Evolutionary conservation across 1,140 invertebrate species (phyloP).

Genomic region (Plectrocnemia conspersa): DNA sequence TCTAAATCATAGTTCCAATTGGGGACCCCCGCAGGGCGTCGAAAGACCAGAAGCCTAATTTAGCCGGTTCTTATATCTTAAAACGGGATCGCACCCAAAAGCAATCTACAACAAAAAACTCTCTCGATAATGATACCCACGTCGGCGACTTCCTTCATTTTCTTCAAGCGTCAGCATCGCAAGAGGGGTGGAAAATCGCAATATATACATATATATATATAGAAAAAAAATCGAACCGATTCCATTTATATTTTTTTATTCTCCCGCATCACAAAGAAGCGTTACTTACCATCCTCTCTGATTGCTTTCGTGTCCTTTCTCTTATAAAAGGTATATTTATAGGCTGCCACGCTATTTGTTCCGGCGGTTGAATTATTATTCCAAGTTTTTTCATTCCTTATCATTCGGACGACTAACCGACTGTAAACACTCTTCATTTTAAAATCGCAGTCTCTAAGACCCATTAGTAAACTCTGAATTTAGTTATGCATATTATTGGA

Average conservation of each 20-base stretch:
- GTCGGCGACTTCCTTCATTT: conserved; percentile 21
- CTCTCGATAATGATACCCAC: conserved; percentile 20
- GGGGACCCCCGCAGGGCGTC: no score
- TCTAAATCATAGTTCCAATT: no score
- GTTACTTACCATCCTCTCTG: conserved; percentile 21
- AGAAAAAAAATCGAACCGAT: conserved; percentile 21
- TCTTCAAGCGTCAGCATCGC: no score
- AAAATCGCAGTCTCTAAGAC: no score
- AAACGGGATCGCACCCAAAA: conserved; percentile 11
- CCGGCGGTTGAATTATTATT: conserved; percentile 16
- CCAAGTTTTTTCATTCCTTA: conserved; percentile 13
- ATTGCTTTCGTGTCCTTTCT: conserved; percentile 20
- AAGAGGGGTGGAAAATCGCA: conserved; percentile 1
- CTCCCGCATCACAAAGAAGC: conserved; percentile 18
- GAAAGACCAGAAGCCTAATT: no score
- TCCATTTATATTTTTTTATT: conserved; percentile 18
- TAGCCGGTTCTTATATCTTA: no score
- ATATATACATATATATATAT: no score
- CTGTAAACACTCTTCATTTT: no score
- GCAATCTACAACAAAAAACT: conserved; percentile 26
- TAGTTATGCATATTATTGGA: no score
- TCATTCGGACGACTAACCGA: conserved; percentile 12
- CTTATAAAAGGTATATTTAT: conserved; percentile 10
- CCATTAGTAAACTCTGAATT: no score
- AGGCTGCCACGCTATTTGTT: conserved; percentile 7